Conservation (phyloP, 2,113 vertebrate species). For the Probosciger aterrimus region DNA sequence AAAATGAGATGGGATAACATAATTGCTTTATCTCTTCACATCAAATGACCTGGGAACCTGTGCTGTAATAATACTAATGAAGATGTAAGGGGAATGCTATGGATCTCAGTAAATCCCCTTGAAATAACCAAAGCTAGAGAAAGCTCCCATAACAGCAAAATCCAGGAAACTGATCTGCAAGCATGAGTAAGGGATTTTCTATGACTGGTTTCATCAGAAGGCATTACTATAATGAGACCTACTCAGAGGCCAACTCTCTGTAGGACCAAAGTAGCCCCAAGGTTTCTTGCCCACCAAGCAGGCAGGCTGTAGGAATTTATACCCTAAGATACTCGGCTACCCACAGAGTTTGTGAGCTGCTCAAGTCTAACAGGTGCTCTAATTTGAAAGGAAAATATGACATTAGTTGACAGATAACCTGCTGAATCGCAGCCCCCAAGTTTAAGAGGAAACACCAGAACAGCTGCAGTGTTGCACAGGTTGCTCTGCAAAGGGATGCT, state of each 20-base stretch:
- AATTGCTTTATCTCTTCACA: not conserved
- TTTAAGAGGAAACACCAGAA: accelerated
- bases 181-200: not conserved
- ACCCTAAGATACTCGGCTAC: not conserved
- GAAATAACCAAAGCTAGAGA: not conserved
- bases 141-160: not conserved
- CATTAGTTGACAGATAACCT: accelerated
- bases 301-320: not conserved
- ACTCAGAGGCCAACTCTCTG: not conserved
- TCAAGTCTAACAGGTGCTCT: not conserved
- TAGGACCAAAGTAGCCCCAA: not conserved
- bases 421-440: not conserved
- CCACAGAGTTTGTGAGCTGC: not conserved
- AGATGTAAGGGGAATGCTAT: not conserved
- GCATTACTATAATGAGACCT: not conserved
- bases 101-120: not conserved
- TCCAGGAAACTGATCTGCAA: not conserved
- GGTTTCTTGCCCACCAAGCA: not conserved
- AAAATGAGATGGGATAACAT: not conserved
- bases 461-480: accelerated
- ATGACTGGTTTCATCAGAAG: not conserved
- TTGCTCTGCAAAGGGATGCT: not conserved
- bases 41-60: not conserved
- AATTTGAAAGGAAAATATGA: not conserved
- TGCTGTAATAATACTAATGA: not conserved